Evolutionary conservation across 2,797 vertebrate species (phyloP), one percentile per base, ranked within the genome.

Genomic region (Miichthys miiuy): DNA sequence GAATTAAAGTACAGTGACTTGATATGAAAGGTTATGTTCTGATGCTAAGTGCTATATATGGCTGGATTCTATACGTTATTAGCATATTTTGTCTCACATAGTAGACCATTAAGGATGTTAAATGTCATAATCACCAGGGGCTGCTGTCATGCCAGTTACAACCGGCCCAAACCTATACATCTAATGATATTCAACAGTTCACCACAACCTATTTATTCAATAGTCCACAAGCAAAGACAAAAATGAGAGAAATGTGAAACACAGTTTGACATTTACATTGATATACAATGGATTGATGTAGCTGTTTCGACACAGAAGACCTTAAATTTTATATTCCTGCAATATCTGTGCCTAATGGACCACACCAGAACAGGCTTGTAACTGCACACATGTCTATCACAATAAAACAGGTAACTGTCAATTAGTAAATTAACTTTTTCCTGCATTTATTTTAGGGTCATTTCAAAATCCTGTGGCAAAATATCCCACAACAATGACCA

Each of bases 91-190:
- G 27, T 18, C 34, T 57, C 13, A 54, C n/a, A 52, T 10, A 27
- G 7, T 38, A 18, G 30, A 52, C 5, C 16, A 41, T 27, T 14
- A 34, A 52, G 0, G 23, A 58, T 62, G 48, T 54, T 83, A 74
- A 63, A 73, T 46, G 13, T 66, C 7, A 10, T 47, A 46, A 71
- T 90, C 91, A 91, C 79, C 64, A 92, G 92, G 89, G 81, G 88
- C 62, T 79, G 89, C 89, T 90, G 47, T 83, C 81, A 81, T 72
- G 78, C 80, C 64, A 80, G 48, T 85, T 70, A 82, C 60, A 73
- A 64, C 7, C n/a, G 2, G 27, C 25, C 21, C 20, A 68, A 42
- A 42, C 61, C 61, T 38, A 48, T 25, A 30, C 60, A 41, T 54
- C 60, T 72, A 57, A 13, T 47, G 27, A 56, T 41, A 38, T 64